These are phyloP conservation scores for Coptotermes formosanus DNA, from an alignment of 1,140 invertebrate species.

Conservation along the genomic window DNA sequence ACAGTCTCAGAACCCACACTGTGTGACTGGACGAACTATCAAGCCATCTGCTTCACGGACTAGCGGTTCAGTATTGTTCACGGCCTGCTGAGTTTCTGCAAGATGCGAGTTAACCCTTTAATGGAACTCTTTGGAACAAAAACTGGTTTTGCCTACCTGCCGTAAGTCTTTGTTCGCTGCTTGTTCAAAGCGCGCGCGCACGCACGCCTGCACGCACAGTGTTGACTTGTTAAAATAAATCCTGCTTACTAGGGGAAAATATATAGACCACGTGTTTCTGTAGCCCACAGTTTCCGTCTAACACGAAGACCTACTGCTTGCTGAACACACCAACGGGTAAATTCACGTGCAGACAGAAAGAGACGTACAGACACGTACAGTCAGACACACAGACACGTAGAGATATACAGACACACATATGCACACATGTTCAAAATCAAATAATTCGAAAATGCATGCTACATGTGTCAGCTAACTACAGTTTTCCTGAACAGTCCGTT, in stretches of 20 bases:
- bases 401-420: too few species aligned
- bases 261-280: neutral
- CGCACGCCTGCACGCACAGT: neutral
- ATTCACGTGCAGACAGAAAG: too few species aligned
- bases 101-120: neutral
- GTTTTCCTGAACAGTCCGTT: too few species aligned
- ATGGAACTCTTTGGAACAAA: neutral
- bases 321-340: too few species aligned
- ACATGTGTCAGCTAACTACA: too few species aligned
- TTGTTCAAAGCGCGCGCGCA: neutral
- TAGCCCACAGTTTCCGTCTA: too few species aligned
- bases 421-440: too few species aligned
- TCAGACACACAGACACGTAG: too few species aligned
- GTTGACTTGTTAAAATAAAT: neutral
- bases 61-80: neutral
- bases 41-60: neutral
- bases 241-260: neutral
- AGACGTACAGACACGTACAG: too few species aligned
- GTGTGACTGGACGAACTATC: neutral
- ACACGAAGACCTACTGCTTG: too few species aligned
- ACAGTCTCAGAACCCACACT: neutral
- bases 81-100: neutral
- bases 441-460: too few species aligned
- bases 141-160: neutral
- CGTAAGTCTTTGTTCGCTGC: neutral